A percentile compares a stretch with the other conserved stretches of the same genome.
phyloP scores from a whole-genome alignment of 2,797 vertebrate species.

The Xerus rutilus region DNA sequence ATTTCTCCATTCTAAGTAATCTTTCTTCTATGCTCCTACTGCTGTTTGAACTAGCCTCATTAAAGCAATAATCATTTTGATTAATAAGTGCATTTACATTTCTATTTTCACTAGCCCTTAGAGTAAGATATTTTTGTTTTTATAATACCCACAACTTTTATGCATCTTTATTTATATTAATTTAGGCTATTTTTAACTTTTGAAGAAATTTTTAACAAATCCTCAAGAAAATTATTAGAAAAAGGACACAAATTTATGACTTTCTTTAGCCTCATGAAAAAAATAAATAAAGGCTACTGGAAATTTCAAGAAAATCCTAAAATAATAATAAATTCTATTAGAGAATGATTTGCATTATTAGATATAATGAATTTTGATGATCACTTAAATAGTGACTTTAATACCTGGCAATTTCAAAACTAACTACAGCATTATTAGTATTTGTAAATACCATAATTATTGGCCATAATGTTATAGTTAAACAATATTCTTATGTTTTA shows the following conservation, averaged over 20 bases:
- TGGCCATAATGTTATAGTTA: background rate
- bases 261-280: slow-evolving; percentile 27
- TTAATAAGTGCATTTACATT: slow-evolving; percentile 37
- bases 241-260: background rate
- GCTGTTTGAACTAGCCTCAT: slow-evolving; percentile 41
- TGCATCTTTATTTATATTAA: background rate
- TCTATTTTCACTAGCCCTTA: slow-evolving; percentile 1
- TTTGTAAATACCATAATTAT: background rate
- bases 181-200: slow-evolving; percentile 22
- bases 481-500: background rate
- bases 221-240: slow-evolving; percentile 19
- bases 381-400: background rate
- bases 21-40: background rate
- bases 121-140: background rate
- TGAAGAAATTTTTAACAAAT: slow-evolving; percentile 40
- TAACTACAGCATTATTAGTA: background rate
- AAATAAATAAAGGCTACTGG: background rate
- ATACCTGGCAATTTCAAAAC: background rate
- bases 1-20: slow-evolving; percentile 49
- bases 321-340: background rate
- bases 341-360: slow-evolving; percentile 42
- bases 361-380: slow-evolving; percentile 40
- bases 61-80: slow-evolving; percentile 57
- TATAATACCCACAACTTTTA: slow-evolving; percentile 7
- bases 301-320: background rate